Percentiles rank a stretch among this genome's conserved stretches.
Conservation (phyloP, 2,888 invertebrate species). For the Chesias legatella region DNA sequence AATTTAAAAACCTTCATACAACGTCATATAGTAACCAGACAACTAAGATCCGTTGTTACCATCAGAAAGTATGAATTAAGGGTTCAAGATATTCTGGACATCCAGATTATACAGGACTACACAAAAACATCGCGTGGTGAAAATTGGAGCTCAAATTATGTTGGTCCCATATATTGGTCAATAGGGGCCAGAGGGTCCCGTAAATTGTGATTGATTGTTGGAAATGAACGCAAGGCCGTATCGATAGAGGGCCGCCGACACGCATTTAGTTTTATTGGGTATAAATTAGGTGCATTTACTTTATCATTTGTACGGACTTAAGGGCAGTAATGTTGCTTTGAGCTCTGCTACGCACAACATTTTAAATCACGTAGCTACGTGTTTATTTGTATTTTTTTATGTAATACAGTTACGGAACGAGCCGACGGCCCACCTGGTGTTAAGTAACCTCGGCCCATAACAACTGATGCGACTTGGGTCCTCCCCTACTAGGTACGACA, state of each 20-base stretch:
- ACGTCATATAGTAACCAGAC: slow-evolving; percentile 2
- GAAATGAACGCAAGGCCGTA: slow-evolving; percentile 53
- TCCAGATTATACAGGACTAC: slow-evolving; percentile 11
- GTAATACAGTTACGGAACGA: too few species aligned
- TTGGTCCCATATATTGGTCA: slow-evolving; percentile 49
- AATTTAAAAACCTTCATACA: slow-evolving; percentile 7
- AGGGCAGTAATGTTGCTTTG: too few species aligned
- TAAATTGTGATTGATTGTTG: slow-evolving; percentile 73
- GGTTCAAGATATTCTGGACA: slow-evolving; percentile 2
- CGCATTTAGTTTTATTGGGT: slow-evolving; percentile 63
- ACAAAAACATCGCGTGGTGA: neutral
- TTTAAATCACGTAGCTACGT: too few species aligned
- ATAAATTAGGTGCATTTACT: slow-evolving; percentile 32
- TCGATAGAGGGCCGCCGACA: slow-evolving; percentile 56
- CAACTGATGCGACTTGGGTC: too few species aligned
- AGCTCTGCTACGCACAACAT: too few species aligned
- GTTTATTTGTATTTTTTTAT: too few species aligned
- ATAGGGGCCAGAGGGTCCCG: slow-evolving; percentile 56
- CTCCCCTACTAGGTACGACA: too few species aligned
- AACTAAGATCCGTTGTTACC: neutral
- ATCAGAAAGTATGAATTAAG: neutral
- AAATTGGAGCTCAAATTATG: slow-evolving; percentile 26
- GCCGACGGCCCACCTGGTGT: too few species aligned
- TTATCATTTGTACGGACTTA: too few species aligned
- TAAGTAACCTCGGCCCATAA: too few species aligned